Conservation (phyloP, 1,140 invertebrate species). For the Alviniconcha marisindica region DNA sequence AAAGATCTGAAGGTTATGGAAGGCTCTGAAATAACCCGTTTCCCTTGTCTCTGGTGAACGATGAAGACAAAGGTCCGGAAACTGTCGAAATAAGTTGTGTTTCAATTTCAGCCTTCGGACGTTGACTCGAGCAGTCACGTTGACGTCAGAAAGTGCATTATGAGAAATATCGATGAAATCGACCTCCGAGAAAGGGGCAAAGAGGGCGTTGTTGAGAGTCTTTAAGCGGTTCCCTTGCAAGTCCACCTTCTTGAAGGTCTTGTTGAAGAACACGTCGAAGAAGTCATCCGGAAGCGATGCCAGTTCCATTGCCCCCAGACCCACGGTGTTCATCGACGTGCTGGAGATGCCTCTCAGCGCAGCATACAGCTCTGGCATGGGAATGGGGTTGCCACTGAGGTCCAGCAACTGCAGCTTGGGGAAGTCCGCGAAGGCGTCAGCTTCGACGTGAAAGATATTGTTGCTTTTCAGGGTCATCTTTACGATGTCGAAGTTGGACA, state of each 20-base stretch:
- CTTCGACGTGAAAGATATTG: not conserved
- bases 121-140: not conserved
- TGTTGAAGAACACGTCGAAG: not conserved
- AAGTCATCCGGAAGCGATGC: not conserved
- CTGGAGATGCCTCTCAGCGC: not conserved
- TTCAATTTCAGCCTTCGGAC: not conserved
- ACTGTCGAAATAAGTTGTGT: not conserved
- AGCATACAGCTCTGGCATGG: not conserved
- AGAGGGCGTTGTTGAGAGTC: not conserved
- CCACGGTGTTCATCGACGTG: not conserved
- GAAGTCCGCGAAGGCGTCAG: conserved; percentile 25
- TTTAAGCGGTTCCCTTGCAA: not conserved
- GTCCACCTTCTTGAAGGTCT: not conserved
- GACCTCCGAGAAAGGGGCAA: not conserved
- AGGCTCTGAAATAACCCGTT: too few relatives aligned
- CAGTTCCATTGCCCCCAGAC: too few relatives aligned
- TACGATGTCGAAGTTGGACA: conserved; percentile 17
- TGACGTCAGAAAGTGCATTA: not conserved
- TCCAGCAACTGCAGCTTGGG: not conserved
- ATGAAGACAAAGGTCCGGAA: conserved; percentile 1
- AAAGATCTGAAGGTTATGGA: not conserved
- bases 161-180: not conserved
- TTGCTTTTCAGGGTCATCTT: not conserved
- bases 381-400: not conserved
- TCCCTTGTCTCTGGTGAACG: not conserved